Conservation (phyloP, 2,797 vertebrate genomes). For the Lycodopsis pacificus region DNA sequence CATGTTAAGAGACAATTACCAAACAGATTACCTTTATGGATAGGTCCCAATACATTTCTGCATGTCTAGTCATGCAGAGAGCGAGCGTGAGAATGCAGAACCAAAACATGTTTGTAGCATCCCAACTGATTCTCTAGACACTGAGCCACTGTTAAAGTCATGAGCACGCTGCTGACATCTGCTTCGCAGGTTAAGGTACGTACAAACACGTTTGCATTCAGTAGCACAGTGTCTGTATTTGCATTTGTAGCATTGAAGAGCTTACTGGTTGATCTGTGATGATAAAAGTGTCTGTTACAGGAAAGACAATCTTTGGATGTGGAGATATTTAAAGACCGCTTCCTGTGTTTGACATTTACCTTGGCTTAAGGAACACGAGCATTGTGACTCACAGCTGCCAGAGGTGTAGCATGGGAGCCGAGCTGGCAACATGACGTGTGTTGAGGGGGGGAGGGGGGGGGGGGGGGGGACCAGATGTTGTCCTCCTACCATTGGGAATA, state of each 20-base stretch:
- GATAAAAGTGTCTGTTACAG: constrained; percentile 50
- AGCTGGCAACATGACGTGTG: constrained; percentile 52
- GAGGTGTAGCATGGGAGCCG: constrained; percentile 62
- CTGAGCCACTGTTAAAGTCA: not conserved
- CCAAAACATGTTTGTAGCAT: constrained; percentile 71
- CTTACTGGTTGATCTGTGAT: constrained; percentile 19
- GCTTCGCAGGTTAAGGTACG: constrained; percentile 47
- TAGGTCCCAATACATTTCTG: constrained; percentile 77
- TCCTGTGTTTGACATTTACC: constrained; percentile 82
- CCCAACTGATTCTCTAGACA: not conserved
- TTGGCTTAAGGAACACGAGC: constrained; percentile 77
- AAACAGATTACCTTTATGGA: constrained; percentile 81
- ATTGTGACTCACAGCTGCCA: constrained; percentile 78
- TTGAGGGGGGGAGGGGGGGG: not conserved
- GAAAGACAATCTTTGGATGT: constrained; percentile 64
- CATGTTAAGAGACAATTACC: constrained; percentile 64
- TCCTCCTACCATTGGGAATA: constrained; percentile 69
- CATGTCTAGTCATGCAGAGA: constrained; percentile 69
- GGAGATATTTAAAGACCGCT: constrained; percentile 70
- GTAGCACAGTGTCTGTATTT: constrained; percentile 5
- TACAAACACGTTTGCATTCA: not conserved
- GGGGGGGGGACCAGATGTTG: constrained; percentile 74
- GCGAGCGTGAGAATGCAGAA: constrained; percentile 63
- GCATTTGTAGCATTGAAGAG: not conserved
- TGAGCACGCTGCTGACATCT: constrained; percentile 70